Base-by-base conservation (phyloP, 1,140 invertebrate species). In the Heliconius melpomene region DNA sequence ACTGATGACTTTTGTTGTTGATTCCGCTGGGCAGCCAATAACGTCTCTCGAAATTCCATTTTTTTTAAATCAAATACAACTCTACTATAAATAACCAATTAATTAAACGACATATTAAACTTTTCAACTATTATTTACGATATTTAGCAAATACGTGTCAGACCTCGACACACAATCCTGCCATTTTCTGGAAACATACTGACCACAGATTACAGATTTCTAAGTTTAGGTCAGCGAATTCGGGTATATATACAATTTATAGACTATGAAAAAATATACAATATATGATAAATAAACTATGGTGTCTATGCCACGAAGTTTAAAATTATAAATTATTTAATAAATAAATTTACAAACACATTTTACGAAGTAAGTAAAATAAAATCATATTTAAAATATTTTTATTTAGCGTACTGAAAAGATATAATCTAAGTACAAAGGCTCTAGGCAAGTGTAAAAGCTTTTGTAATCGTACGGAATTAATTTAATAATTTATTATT, bases 1-100 rank as follows among this genome's bases (percentile, higher is more conserved):
- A 93, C 93, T 91, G 92, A 93, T 90, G 93, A 93, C 86, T 94
- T 93, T 86, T 93, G 89, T 92, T 94, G 93, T 93, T 94, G 93
- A 91, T 93, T 94, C 84, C 92, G 87, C 85, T 94, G 93, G 76
- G 93, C 93, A 82, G 92, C 93, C 79, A 94, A 83, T 74, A 94
- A 85, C 26, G 93, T 94, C 77, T 94, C 92, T 18, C 92, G 91
- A 78, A 94, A 94, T 87, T 94, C 93, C 93, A 94, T 94, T 90
- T 86, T 89, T 38, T 20, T 7, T 75, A 46, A 81, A 79, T 79
- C 66, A 66, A 13, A 80, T 82, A 75, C 70, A 73, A 81, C 36
- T 54, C 77, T 60, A 81, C 38, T 38, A 40, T 26, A 66, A 78
- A n/a, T 78, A 72, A 73, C 72, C 57, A 76, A 86, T 81, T 70